Base-by-base conservation (phyloP, 2,797 vertebrate genomes). In the Potorous gilbertii region DNA sequence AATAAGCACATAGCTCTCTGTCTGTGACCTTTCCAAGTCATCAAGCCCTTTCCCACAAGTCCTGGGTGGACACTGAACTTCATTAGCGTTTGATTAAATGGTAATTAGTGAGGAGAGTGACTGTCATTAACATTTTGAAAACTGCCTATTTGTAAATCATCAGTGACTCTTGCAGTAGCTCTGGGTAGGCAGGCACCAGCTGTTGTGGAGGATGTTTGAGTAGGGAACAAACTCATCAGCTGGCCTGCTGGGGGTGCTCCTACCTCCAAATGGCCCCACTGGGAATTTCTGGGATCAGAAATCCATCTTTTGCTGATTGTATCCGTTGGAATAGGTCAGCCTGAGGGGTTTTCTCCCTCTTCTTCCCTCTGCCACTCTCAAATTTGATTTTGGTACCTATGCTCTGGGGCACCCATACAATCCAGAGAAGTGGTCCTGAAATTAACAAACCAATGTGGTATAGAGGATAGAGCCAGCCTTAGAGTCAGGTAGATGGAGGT, bases 21-120 rank as follows among this genome's bases (percentile, higher is more conserved):
- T 93, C n/a, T 89, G 27, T 93, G 90, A 62, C 56, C 21, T 89
- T 81, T 90, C 87, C 90, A 91, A 95, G 92, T 90, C 40, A 87
- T 93, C 91, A 96, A 93, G 92, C 92, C 97, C 97, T 97, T 81
- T 93, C 90, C 40, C 52, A 95, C 94, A 50, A 28, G 66, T 94
- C 66, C 94, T 59, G 50, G 40, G 90, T 96, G 93, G 93, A 92
- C 96, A 93, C 5, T 3, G 8, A 94, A 87, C 90, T 97, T 95
- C 96, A 97, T 98, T 96, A 97, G 95, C 92, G 92, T 95, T 92
- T 98, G 96, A 97, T 46, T 95, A 95, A 98, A 95, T 62, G 94
- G 94, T 97, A 97, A 98, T 98, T 97, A 98, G 97, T n/a, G 66
- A 96, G 74, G 34, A 91, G 92, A 96, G 93, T 94, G 5, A 4